These are phyloP conservation scores for Lysandra bellargus DNA, from an alignment of 2,888 invertebrate genomes.

Conservation along the genomic window DNA sequence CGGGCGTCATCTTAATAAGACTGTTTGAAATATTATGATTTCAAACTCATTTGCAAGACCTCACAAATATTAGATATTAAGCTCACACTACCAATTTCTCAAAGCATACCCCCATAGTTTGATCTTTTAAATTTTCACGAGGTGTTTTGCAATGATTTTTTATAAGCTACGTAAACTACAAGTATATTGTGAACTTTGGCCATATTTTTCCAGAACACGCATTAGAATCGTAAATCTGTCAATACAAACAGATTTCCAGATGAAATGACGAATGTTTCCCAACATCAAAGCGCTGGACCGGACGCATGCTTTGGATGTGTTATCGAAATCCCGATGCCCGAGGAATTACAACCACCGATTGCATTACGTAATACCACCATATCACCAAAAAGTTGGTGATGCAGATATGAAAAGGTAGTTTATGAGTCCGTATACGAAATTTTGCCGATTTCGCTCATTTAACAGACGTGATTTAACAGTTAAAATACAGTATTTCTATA, in stretches of 20 bases:
- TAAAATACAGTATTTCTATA: no score
- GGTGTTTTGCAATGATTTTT: background rate
- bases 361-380: slow-evolving; percentile 20
- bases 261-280: slow-evolving; percentile 47
- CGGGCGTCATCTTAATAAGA: no score
- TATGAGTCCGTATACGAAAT: no score
- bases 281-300: slow-evolving; percentile 45
- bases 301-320: slow-evolving; percentile 34
- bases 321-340: background rate
- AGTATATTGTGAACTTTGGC: slow-evolving; percentile 17
- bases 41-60: no score
- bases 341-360: slow-evolving; percentile 16
- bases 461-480: no score
- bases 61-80: no score
- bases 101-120: background rate
- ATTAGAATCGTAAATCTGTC: slow-evolving; percentile 49
- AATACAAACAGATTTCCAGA: slow-evolving; percentile 44
- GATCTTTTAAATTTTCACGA: background rate
- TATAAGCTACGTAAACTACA: slow-evolving; percentile 10
- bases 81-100: no score
- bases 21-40: no score
- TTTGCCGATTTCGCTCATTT: no score
- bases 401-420: background rate
- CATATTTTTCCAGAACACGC: slow-evolving; percentile 42
- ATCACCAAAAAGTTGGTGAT: background rate